These are phyloP conservation scores for Dinocampus coccinellae DNA, from an alignment of 2,888 invertebrate genomes.

Conservation along the genomic window DNA sequence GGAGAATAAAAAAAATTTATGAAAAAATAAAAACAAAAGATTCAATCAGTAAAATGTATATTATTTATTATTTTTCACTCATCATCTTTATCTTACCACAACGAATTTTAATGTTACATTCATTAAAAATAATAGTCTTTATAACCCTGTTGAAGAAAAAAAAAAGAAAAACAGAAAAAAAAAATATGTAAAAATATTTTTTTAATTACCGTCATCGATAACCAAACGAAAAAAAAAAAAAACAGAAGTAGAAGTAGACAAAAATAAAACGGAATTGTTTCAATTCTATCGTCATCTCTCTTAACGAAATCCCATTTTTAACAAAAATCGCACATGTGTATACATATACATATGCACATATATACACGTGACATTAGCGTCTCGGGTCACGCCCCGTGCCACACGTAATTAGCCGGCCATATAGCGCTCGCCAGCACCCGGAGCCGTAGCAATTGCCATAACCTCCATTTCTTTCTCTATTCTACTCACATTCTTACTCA, in stretches of 20 bases:
- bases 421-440: slow-evolving; percentile 1
- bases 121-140: not conserved
- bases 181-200: not conserved
- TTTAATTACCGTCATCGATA: not conserved
- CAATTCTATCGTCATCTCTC: not conserved
- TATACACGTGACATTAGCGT: slow-evolving; percentile 51
- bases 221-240: too few relatives aligned
- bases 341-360: slow-evolving; percentile 34
- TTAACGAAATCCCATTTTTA: slow-evolving; percentile 21
- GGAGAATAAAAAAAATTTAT: not conserved
- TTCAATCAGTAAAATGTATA: not conserved
- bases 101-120: not conserved
- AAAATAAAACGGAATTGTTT: slow-evolving; percentile 11
- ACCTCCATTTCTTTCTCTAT: slow-evolving; percentile 20
- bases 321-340: slow-evolving; percentile 52
- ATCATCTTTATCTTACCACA: not conserved
- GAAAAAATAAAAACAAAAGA: not conserved
- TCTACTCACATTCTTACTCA: too few relatives aligned
- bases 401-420: slow-evolving; percentile 45
- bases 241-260: too few relatives aligned
- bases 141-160: not conserved
- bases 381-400: slow-evolving; percentile 48
- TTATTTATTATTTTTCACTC: slow-evolving; percentile 6
- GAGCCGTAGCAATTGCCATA: slow-evolving; percentile 14
- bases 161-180: not conserved